Evolutionary conservation across 2,888 invertebrate species (phyloP).

Genomic region (Ormyrus rosae): DNA sequence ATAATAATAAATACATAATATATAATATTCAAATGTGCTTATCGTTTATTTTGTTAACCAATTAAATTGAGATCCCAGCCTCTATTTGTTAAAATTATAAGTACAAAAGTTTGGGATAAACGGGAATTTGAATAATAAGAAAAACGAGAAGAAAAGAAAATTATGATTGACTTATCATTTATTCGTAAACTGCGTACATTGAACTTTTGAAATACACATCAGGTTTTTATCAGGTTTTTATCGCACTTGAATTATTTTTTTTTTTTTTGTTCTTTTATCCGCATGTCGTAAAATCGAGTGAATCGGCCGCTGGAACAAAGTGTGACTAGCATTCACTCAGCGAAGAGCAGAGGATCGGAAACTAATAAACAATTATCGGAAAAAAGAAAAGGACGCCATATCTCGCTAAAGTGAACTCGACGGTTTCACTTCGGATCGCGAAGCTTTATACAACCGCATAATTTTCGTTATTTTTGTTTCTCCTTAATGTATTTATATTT

Average conservation of each 20-base stretch:
- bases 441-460: conserved; percentile 44
- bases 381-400: not conserved
- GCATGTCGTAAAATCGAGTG: conserved; percentile 14
- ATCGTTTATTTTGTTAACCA: not conserved
- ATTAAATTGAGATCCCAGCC: too few species aligned
- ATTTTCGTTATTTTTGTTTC: conserved; percentile 18
- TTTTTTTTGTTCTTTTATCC: not conserved
- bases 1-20: conserved; percentile 66
- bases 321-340: conserved; percentile 16
- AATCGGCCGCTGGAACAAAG: conserved; percentile 39
- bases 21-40: conserved; percentile 51
- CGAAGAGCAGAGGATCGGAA: not conserved
- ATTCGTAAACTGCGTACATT: conserved; percentile 57
- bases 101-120: too few species aligned
- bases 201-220: conserved; percentile 58
- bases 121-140: not conserved
- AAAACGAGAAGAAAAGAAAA: not conserved
- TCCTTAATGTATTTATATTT: conserved; percentile 1
- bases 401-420: not conserved
- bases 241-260: conserved; percentile 37
- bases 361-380: conserved; percentile 9
- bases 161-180: conserved; percentile 54
- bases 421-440: conserved; percentile 28
- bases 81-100: too few species aligned
- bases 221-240: conserved; percentile 49